Evolutionary conservation across 1,140 invertebrate species (phyloP).

Genomic region (Musca domestica): DNA sequence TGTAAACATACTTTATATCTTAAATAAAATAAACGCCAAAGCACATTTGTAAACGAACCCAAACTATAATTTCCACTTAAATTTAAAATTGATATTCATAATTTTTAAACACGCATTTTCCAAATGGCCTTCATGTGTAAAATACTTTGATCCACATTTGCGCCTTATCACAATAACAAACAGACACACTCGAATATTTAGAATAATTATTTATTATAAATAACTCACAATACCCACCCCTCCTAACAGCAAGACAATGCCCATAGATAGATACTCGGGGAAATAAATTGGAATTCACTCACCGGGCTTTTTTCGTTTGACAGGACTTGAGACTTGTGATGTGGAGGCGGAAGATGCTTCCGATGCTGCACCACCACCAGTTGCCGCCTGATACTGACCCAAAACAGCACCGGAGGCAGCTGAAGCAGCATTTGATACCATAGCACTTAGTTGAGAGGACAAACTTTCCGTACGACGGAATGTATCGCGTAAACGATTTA

Average conservation of each 20-base stretch:
- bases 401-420: constrained; percentile 42
- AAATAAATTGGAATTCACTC: constrained; percentile 28
- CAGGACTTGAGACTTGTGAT: constrained; percentile 25
- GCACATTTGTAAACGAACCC: too few species aligned
- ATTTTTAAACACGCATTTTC: background rate
- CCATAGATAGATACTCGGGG: background rate
- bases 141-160: background rate
- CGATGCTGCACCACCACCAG: constrained; percentile 27
- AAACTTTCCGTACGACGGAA: constrained; percentile 48
- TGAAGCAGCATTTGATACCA: constrained; percentile 44
- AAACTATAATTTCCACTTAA: too few species aligned
- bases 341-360: constrained; percentile 28
- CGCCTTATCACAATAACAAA: background rate
- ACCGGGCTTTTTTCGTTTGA: constrained; percentile 41
- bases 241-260: background rate
- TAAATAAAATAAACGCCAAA: too few species aligned
- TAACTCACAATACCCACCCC: background rate
- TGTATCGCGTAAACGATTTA: constrained; percentile 47
- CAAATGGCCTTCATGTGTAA: background rate
- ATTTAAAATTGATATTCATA: background rate
- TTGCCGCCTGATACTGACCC: constrained; percentile 18
- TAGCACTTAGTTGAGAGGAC: constrained; percentile 45
- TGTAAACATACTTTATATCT: too few species aligned
- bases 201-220: background rate
- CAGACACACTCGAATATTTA: background rate